Conservation (phyloP, 2,113 vertebrate genomes). For the Erythrocebus patas region DNA sequence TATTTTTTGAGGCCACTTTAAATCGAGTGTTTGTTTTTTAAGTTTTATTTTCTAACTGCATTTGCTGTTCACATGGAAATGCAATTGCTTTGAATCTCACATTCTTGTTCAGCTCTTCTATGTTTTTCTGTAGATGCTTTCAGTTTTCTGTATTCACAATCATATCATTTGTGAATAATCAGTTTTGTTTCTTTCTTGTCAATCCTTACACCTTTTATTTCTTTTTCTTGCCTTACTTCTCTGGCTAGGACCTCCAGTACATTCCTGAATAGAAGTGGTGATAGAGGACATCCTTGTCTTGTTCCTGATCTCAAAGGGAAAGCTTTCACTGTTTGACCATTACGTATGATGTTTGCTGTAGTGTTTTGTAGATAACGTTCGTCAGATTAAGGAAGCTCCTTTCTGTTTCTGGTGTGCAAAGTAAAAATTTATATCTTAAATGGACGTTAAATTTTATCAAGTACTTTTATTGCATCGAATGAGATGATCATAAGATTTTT, state of each 20-base stretch:
- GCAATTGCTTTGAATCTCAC: background rate
- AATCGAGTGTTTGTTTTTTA: background rate
- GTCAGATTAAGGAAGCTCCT: background rate
- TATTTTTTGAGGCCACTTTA: constrained; percentile 2
- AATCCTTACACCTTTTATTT: constrained; percentile 27
- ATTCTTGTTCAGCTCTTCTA: background rate
- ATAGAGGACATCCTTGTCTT: constrained; percentile 20
- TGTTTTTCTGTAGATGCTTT: background rate
- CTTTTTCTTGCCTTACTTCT: constrained; percentile 39
- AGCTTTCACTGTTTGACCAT: constrained; percentile 11
- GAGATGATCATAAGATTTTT: background rate
- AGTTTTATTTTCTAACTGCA: constrained; percentile 28
- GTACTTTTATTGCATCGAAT: background rate
- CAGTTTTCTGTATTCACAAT: background rate
- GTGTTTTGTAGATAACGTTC: background rate
- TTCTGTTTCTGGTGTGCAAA: constrained; percentile 39
- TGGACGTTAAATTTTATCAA: constrained; percentile 25
- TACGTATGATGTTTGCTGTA: background rate
- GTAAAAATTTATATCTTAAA: constrained; percentile 11
- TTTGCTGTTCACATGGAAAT: background rate
- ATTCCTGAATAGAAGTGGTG: constrained; percentile 15
- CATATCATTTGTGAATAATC: constrained; percentile 1
- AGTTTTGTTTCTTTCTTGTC: constrained; percentile 35
- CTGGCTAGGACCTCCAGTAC: constrained; percentile 34
- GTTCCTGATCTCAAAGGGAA: constrained; percentile 41